Evolutionary conservation across 1,140 invertebrate species (phyloP).

Genomic region (Sycophila sp.): DNA sequence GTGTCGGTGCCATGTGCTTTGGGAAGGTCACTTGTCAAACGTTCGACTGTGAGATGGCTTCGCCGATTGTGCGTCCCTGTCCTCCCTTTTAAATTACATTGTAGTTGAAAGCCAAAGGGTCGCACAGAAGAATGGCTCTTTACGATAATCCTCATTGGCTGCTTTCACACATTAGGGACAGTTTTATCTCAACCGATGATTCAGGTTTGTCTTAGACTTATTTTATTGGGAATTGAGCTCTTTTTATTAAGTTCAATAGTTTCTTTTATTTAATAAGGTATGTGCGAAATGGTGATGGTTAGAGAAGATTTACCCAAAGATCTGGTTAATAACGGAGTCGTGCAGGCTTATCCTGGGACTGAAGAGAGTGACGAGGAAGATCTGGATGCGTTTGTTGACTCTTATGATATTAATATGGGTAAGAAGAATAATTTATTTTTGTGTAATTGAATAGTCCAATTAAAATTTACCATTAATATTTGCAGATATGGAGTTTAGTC

Average conservation of each 20-base stretch:
- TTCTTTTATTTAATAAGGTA: too few species aligned
- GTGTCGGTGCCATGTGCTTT: not conserved
- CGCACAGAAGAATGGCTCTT: slow-evolving; percentile 78
- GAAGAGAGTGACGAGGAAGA: slow-evolving; percentile 82
- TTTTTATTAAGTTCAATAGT: too few species aligned
- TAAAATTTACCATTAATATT: slow-evolving; percentile 2
- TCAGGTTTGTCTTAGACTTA: slow-evolving; percentile 71
- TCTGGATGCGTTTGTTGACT: slow-evolving; percentile 72
- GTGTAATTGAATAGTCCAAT: too few species aligned
- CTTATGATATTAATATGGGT: slow-evolving; percentile 78
- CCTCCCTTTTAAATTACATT: too few species aligned
- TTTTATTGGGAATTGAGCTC: slow-evolving; percentile 35
- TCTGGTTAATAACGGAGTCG: slow-evolving; percentile 64
- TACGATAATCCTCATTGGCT: slow-evolving; percentile 94
- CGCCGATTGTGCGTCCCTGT: not conserved
- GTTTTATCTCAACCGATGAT: slow-evolving; percentile 95
- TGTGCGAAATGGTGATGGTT: slow-evolving; percentile 83
- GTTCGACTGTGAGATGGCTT: not conserved
- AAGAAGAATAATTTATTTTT: slow-evolving; percentile 40
- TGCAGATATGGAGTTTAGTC: slow-evolving; percentile 68
- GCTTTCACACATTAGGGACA: slow-evolving; percentile 90
- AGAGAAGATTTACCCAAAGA: slow-evolving; percentile 76
- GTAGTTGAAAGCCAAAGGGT: too few species aligned
- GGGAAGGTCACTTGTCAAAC: not conserved
- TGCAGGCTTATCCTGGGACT: slow-evolving; percentile 79